These are phyloP conservation scores for Amphiduros pacificus DNA, from an alignment of 2,888 invertebrate genomes.

Conservation along the genomic window DNA sequence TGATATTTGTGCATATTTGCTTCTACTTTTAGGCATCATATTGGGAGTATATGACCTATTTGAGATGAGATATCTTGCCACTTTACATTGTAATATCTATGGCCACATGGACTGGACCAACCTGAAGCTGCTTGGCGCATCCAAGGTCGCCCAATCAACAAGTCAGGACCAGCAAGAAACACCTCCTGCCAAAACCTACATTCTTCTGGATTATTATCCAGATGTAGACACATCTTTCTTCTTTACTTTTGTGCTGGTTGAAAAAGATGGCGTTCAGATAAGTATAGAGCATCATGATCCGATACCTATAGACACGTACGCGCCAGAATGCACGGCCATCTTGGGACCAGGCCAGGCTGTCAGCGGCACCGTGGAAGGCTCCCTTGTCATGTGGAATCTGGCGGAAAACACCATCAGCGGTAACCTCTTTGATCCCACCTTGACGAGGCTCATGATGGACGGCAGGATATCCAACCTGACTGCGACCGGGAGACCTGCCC, in stretches of 20 bases:
- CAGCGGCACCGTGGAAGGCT: slow-evolving; percentile 19
- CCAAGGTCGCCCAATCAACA: not conserved
- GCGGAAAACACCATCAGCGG: slow-evolving; percentile 5
- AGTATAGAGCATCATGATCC: slow-evolving; percentile 28
- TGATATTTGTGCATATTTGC: no score
- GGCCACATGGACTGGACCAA: slow-evolving; percentile 27
- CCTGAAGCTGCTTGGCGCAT: slow-evolving; percentile 19
- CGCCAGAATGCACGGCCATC: slow-evolving; percentile 18
- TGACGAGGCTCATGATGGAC: not conserved
- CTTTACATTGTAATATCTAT: slow-evolving; percentile 25
- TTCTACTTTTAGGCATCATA: slow-evolving; percentile 22
- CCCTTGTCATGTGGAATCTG: slow-evolving; percentile 22
- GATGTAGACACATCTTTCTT: slow-evolving; percentile 21
- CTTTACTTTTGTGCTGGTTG: slow-evolving; percentile 24
- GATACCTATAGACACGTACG: slow-evolving; percentile 21
- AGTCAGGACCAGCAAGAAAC: not conserved
- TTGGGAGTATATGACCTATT: slow-evolving; percentile 25
- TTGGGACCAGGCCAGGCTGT: slow-evolving; percentile 3
- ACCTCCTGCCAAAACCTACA: not conserved
- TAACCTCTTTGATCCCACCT: slow-evolving; percentile 10
- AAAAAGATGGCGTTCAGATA: slow-evolving; percentile 15
- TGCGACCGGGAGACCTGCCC: slow-evolving; percentile 8
- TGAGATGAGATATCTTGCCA: slow-evolving; percentile 20
- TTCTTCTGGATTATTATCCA: slow-evolving; percentile 26
- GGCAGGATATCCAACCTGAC: not conserved